These are phyloP conservation scores for Cyphomyrus plagiostoma DNA, from an alignment of 2,113 vertebrate genomes.

Conservation along the genomic window DNA sequence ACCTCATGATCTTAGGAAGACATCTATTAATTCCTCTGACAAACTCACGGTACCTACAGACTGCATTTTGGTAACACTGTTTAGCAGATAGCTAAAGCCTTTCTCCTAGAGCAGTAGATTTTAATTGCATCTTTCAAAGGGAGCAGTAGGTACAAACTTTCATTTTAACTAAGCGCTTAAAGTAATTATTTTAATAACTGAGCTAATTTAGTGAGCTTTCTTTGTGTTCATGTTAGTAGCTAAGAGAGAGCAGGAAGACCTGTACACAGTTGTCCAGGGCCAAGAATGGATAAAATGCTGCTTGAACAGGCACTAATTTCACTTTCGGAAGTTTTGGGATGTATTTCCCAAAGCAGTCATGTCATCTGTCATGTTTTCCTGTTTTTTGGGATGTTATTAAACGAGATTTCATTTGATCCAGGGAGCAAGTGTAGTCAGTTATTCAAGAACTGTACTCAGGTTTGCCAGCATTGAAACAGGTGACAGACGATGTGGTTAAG, in stretches of 20 bases:
- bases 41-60: background rate
- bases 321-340: background rate
- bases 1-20: background rate
- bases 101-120: background rate
- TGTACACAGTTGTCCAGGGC: background rate
- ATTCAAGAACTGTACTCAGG: background rate
- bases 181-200: background rate
- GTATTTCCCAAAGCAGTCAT: background rate
- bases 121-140: background rate
- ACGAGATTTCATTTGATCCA: background rate
- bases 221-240: background rate
- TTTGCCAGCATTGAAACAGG: background rate
- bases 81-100: background rate
- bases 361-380: background rate
- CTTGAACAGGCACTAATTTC: background rate
- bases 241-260: background rate
- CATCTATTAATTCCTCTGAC: background rate
- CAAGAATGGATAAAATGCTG: background rate
- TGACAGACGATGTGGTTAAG: background rate
- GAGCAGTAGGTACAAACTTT: background rate
- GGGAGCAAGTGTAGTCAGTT: background rate
- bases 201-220: background rate
- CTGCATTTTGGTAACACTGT: background rate
- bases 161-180: background rate
- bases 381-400: background rate